Conservation (phyloP, 1,140 invertebrate species). For the Bombus impatiens region DNA sequence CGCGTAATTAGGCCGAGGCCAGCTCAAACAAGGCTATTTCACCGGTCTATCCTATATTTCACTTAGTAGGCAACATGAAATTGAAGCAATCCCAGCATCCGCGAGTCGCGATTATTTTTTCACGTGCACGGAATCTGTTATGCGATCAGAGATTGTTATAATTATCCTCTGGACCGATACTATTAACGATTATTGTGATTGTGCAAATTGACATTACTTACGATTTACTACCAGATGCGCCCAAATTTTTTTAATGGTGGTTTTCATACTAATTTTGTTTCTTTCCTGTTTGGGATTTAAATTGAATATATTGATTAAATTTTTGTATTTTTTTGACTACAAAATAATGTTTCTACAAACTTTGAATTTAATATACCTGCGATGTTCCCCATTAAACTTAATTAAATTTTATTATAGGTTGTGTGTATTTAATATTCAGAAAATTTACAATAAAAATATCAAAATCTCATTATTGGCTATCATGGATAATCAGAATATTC, state of each 20-base stretch:
- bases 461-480: not conserved
- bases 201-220: not conserved
- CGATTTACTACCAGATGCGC: not conserved
- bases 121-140: not conserved
- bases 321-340: not conserved
- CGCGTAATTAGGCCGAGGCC: conserved; percentile 54
- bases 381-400: not conserved
- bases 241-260: too few species aligned
- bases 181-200: not conserved
- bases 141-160: not conserved
- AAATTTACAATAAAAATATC: not conserved
- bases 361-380: not conserved
- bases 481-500: not conserved
- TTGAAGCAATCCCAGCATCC: not conserved
- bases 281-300: not conserved
- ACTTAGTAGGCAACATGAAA: not conserved
- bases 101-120: conserved; percentile 1
- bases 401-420: not conserved
- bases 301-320: not conserved
- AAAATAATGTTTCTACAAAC: not conserved
- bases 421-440: not conserved
- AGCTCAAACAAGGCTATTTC: conserved; percentile 49
- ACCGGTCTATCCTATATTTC: conserved; percentile 25
- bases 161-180: not conserved
- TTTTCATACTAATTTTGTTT: too few species aligned